phyloP scores from a whole-genome alignment of 2,113 vertebrate species.

The Chiloscyllium plagiosum region DNA sequence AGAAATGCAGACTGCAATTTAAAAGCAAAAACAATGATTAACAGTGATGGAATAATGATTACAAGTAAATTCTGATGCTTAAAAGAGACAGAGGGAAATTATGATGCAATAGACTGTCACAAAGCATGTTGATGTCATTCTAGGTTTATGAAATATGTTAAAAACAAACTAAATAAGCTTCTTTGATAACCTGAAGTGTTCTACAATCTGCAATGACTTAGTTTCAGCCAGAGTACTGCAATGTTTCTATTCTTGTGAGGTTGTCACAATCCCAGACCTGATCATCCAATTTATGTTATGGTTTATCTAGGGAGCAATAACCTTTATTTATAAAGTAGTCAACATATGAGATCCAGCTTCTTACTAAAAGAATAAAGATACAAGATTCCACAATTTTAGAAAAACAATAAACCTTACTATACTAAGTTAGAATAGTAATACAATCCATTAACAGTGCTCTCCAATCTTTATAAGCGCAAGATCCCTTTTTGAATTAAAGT shows the following conservation, averaged over 20 bases:
- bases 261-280: too few species aligned
- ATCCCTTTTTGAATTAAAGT: too few species aligned
- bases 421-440: too few species aligned
- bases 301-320: too few species aligned
- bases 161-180: not conserved
- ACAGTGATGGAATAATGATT: not conserved
- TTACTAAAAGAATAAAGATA: too few species aligned
- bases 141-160: not conserved
- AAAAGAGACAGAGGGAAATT: not conserved
- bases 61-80: not conserved
- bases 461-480: too few species aligned
- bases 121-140: not conserved
- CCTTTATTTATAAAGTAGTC: too few species aligned
- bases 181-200: not conserved
- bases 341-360: too few species aligned
- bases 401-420: too few species aligned
- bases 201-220: not conserved
- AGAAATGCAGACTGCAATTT: slow-evolving; percentile 19
- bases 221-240: not conserved
- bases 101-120: not conserved
- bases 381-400: too few species aligned
- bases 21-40: not conserved
- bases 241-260: not conserved
- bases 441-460: too few species aligned
- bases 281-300: too few species aligned